Evolutionary conservation across 2,113 vertebrate genomes (phyloP), one percentile per base, ranked within the genome.

Genomic region (Leucoraja erinaceus): DNA sequence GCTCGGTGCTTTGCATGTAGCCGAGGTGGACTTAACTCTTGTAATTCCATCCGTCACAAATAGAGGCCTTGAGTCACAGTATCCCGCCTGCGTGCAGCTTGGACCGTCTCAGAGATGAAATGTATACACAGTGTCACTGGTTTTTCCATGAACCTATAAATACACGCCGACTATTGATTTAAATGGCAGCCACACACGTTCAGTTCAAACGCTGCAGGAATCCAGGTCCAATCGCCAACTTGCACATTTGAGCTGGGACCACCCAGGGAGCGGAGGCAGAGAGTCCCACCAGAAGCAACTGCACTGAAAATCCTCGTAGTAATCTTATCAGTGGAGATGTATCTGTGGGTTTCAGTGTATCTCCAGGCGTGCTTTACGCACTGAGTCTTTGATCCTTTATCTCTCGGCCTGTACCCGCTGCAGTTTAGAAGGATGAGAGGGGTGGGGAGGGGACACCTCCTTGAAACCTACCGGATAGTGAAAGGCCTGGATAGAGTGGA

Each of bases 101-200:
- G 66, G 72, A 91, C 72, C 66, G 66, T 91, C 66, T 72, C 31
- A 72, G 90, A 47, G 54, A 72, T 91, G 66, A 47, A 70, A 91
- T 91, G 68, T 70, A 91, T 91, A 91, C 14, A 63, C 47, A 63
- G 83, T 91, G 90, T 72, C 90, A 72, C 66, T 72, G 72, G 68
- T 88, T 88, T 90, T 33, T 63, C 54, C 93, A 56, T 74, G 94
- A 47, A 93, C 70, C 90, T 93, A 91, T 93, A 93, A 90, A 93
- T 93, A n/a, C 75, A 83, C 92, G 81, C 93, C 93, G 93, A 93
- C 83, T 63, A 81, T 54, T 63, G 93, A 93, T 94, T 93, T 83
- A 93, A 93, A 93, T 94, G 84, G 79, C 81, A 92, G 66, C 25
- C 81, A 76, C 38, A 47, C 76, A 47, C 76, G 28, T 70, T 92